A percentile compares a stretch with the other conserved stretches of the same genome.
phyloP scores from a whole-genome alignment of 1,140 invertebrate genomes.

The Pinna nobilis region DNA sequence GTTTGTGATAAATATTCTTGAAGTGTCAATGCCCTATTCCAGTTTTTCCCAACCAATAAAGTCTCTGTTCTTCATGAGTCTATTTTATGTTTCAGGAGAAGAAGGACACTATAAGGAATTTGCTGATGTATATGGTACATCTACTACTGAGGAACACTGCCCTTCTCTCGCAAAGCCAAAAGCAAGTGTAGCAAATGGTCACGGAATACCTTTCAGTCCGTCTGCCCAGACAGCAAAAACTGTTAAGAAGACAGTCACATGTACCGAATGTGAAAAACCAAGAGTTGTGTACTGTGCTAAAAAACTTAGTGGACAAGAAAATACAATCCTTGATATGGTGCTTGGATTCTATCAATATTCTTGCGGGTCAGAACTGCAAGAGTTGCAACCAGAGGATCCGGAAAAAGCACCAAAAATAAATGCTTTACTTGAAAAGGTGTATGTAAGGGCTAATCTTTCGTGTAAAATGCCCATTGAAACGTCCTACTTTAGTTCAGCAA shows the following conservation, averaged over 20 bases:
- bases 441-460: too few species aligned
- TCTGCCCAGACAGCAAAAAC: slow-evolving; percentile 25
- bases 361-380: background rate
- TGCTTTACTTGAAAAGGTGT: background rate
- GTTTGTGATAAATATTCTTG: too few species aligned
- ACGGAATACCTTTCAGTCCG: slow-evolving; percentile 7
- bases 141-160: slow-evolving; percentile 14
- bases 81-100: slow-evolving; percentile 17
- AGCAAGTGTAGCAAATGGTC: background rate
- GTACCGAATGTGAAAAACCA: slow-evolving; percentile 22
- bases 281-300: slow-evolving; percentile 2
- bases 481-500: slow-evolving; percentile 1
- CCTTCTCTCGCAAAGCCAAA: slow-evolving; percentile 12
- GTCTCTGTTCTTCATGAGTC: background rate
- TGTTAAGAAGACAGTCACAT: slow-evolving; percentile 16
- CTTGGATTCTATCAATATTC: slow-evolving; percentile 11
- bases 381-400: slow-evolving; percentile 11
- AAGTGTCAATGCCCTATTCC: too few species aligned
- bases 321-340: background rate
- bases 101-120: slow-evolving; percentile 25
- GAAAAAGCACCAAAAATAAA: slow-evolving; percentile 14
- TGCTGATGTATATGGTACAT: slow-evolving; percentile 3
- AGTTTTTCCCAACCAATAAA: background rate
- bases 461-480: slow-evolving; percentile 10
- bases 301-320: background rate